Conservation (phyloP, 2,888 invertebrate genomes). For the Drosophila koepferae region DNA sequence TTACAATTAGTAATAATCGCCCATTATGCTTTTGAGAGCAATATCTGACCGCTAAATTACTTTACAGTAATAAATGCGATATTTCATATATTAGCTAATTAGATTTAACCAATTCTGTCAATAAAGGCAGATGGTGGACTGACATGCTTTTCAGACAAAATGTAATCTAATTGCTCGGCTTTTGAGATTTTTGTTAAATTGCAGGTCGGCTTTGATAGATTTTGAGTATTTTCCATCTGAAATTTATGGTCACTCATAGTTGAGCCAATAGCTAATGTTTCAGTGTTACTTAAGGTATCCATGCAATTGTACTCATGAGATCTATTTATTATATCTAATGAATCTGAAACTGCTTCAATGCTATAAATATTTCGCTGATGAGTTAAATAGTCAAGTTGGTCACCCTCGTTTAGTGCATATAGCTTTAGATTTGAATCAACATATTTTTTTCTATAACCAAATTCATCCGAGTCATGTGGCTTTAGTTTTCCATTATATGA, state of each 20-base stretch:
- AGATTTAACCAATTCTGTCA: conserved; percentile 76
- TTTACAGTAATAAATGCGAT: conserved; percentile 15
- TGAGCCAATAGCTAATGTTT: conserved; percentile 81
- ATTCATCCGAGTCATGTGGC: conserved; percentile 38
- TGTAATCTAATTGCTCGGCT: conserved; percentile 72
- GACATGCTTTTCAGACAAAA: conserved; percentile 78
- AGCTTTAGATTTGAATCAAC: conserved; percentile 65
- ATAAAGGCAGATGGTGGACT: conserved; percentile 86
- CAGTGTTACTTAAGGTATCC: conserved; percentile 82
- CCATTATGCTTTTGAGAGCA: neutral
- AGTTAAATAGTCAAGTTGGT: conserved; percentile 49
- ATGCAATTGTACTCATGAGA: conserved; percentile 81
- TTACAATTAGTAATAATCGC: conserved; percentile 3
- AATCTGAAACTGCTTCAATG: conserved; percentile 76
- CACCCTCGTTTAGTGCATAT: conserved; percentile 17
- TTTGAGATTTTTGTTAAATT: conserved; percentile 22
- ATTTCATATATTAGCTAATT: neutral
- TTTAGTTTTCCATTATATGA: conserved; percentile 84
- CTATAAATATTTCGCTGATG: conserved; percentile 76
- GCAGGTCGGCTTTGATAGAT: conserved; percentile 13
- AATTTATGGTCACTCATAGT: conserved; percentile 73
- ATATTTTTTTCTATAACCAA: conserved; percentile 80
- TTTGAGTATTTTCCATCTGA: conserved; percentile 59
- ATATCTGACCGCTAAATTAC: conserved; percentile 4
- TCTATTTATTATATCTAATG: conserved; percentile 68